Base-by-base conservation (phyloP, 2,888 invertebrate species). In the Ennomos erosarius region DNA sequence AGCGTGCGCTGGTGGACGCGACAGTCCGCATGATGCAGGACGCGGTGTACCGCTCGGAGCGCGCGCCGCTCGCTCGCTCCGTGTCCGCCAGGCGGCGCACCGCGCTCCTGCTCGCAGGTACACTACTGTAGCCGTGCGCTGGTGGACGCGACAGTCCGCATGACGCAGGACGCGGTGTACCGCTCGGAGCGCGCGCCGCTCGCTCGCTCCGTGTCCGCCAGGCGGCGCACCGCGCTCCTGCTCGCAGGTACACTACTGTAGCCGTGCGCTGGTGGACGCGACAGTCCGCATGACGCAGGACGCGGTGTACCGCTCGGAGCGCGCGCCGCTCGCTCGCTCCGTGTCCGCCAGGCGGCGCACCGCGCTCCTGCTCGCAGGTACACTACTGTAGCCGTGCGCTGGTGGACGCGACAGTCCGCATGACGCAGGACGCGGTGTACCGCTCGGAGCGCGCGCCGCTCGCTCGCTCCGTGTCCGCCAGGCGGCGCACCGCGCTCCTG, bases 11-110 rank as follows among this genome's bases (percentile, higher is more conserved):
- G 9, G 88, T 89, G 1, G 85, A 85, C 9, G 79, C 82, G 42
- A 85, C 88, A 61, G 82, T 90, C 9, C 78, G 85, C 0, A 64
- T 91, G 39, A 87, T 6, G 85, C 49, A 26, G 26, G 84, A 82
- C 34, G 90, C 88, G 0, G 88, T 91, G 68, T 91, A 90, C 71
- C 76, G 84, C 13, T 84, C 79, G 8, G 88, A 88, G 43, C 69
- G 84, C 10, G 78, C 82, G 26, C 85, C 88, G 8, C 71, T 85
- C 1, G 68, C 83, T 0, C 73, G 88, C 0, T 74, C 84, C 0
- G 73, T 82, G 38, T 88, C 89, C 0, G 87, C 90, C 0, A 66
- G 90, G 0, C 70, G 90, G 0, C 79, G 88, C 0, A 84, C 90
- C 1, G 88, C 88, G 0, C 65, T 89, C 6, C 55, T 90, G 38